Base-by-base conservation (phyloP, 2,113 vertebrate species). In the Anarhynchus alexandrinus region DNA sequence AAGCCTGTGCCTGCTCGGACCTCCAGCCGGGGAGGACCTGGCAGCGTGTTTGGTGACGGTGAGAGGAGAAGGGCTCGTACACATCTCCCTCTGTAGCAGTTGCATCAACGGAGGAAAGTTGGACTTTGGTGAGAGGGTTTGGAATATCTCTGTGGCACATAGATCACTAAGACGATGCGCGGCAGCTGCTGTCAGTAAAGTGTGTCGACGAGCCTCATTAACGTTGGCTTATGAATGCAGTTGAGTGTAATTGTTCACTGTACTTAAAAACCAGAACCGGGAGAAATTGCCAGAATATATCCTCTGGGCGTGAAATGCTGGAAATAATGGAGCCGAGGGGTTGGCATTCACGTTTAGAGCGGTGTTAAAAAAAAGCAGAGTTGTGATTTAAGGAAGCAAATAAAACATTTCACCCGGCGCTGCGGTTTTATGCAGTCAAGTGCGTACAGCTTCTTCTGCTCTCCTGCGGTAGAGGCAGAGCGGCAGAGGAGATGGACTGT, bases 221-320 rank as follows among this genome's bases (percentile, higher is more conserved):
- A 12, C 10, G 3, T 21, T n/a, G 83, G 65, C 84, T 87, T 29
- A 30, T 17, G 25, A 73, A 47, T 7, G 49, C 81, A 36, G 52
- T 9, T 49, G 43, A 45, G 78, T 66, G 66, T 52, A 80, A 92
- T 95, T 93, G 86, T 74, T 93, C 51, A 0, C 78, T 73, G 88
- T 92, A 58, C 61, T 95, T 93, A 85, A 88, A 83, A 90, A 26
- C 36, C 82, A 82, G 55, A 82, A 61, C 36, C 47, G 3, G 25
- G 58, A 76, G 69, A 70, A 72, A 80, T 69, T 80, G 76, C 82
- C 45, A 11, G 90, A 20, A 70, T 84, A 1, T 61, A 15, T 94
- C 52, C 67, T 43, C 49, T 1, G 34, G 45, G 59, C 64, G 86
- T 57, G 86, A 89, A 82, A 23, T 42, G 64, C 4, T 15, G 88